Evolutionary conservation across 37 sponge, comb jelly and placozoan genomes (phyloP), one percentile per base, ranked within the genome.

Genomic region (Aplysina aerophoba): DNA sequence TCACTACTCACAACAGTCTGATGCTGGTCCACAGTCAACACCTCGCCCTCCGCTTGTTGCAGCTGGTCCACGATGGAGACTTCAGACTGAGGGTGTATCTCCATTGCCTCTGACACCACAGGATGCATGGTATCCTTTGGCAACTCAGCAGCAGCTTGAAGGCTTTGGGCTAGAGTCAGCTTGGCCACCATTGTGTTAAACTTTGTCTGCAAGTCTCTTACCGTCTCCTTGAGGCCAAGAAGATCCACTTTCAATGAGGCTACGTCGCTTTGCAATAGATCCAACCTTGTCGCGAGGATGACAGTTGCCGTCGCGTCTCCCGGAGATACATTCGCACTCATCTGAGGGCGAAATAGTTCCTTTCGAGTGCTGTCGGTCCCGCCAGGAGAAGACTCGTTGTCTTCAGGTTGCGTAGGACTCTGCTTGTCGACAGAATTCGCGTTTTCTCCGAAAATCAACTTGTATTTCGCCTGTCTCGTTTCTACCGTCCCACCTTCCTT

Each of bases 121-220:
- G 24, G 64, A 4, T 62, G 64, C 1, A 75, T 39, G 14, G 78
- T 44, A 4, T 75, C 78, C 78, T 75, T 75, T 44, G 78, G 17
- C 17, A 69, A 16, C 19, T 31, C 34, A 41, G 54, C 78, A 31
- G 71, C 34, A 41, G 54, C 78, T 24, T 75, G 78, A 40, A 75
- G 53, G 25, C 12, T 75, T 21, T 75, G 78, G n/a, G 38, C 78
- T 0, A 75, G 54, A 22, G 78, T 44, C n/a, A 75, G 54, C 40
- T 75, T 75, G 78, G 78, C 78, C 21, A 75, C 54, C 54, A 75
- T 40, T 54, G 78, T 75, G 78, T 75, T 75, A 36, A 75, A 75
- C 41, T 75, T 75, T 1, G 78, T 75, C 15, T 75, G 78, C 54
- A 75, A 50, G 24, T 75, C 78, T n/a, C 78, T 31, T 3, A 75